These are phyloP conservation scores for Dasypus novemcinctus DNA, from an alignment of 2,113 vertebrate genomes.

Conservation along the genomic window DNA sequence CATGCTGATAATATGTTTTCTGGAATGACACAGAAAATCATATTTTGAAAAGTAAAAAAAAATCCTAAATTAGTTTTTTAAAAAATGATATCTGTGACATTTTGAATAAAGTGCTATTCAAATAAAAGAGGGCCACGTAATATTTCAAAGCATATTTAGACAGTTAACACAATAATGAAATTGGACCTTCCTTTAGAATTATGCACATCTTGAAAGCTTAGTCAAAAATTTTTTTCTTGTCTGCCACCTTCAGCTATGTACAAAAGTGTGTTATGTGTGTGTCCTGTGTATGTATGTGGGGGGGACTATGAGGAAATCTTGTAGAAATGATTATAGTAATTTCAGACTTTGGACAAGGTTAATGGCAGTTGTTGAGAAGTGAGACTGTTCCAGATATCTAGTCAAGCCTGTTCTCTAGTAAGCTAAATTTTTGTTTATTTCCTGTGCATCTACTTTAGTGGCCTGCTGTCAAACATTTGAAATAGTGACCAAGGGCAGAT, in stretches of 20 bases:
- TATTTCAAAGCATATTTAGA: neutral
- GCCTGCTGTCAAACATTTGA: neutral
- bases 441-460: neutral
- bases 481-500: neutral
- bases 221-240: neutral
- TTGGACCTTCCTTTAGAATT: neutral
- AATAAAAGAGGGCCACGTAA: neutral
- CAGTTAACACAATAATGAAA: neutral
- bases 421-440: slow-evolving; percentile 26
- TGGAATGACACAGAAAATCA: neutral
- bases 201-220: neutral
- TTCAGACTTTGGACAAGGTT: slow-evolving; percentile 5
- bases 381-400: neutral
- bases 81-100: neutral
- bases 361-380: neutral
- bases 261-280: neutral
- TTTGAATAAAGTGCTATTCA: neutral
- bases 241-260: neutral
- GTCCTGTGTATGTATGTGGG: neutral
- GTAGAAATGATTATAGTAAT: neutral
- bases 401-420: neutral
- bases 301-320: neutral
- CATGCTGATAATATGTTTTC: neutral
- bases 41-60: neutral
- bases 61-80: neutral